Base-by-base conservation (phyloP, 2,797 vertebrate species). In the Fratercula arctica region DNA sequence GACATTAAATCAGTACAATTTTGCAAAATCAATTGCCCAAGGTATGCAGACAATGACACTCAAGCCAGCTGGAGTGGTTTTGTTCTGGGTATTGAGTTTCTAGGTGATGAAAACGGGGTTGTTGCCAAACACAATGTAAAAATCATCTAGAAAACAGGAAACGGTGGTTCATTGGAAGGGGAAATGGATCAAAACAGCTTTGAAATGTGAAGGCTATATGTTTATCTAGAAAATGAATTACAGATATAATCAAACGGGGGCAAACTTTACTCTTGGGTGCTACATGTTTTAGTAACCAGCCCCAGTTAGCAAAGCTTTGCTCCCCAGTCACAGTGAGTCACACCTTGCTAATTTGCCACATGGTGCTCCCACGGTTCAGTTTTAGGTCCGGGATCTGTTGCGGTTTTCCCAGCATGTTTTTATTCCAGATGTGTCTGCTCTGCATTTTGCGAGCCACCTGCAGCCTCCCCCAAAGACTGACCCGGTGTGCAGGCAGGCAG, bases 91-190 rank as follows among this genome's bases (percentile, higher is more conserved):
- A 56, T 94, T 83, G 95, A 94, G 89, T 91, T 72, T 90, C 69
- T 88, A 92, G 95, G 90, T 85, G 97, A 93, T 77, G 93, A 97
- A 96, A 95, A 94, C 24, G 74, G 41, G 11, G 48, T 67, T 96
- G 90, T 95, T 97, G 96, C 93, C 95, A 97, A 98, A 95, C 13
- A 48, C 50, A 45, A 39, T 64, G 72, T 94, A 90, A 96, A 97
- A 96, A 89, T 79, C 83, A 94, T 89, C 90, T 93, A 90, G 95
- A 97, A 97, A 96, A 96, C 84, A 95, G 97, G 97, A 97, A 96
- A 86, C 18, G 11, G 85, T 88, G 85, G 80, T 80, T 97, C 60
- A 13, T 25, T 91, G 45, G 53, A 60, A 33, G 28, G 57, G 12
- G 10, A 85, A 64, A 92, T 45, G 37, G 76, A 80, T 90, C 45